Evolutionary conservation across 2,113 vertebrate genomes (phyloP).

Genomic region (Raphicerus campestris): DNA sequence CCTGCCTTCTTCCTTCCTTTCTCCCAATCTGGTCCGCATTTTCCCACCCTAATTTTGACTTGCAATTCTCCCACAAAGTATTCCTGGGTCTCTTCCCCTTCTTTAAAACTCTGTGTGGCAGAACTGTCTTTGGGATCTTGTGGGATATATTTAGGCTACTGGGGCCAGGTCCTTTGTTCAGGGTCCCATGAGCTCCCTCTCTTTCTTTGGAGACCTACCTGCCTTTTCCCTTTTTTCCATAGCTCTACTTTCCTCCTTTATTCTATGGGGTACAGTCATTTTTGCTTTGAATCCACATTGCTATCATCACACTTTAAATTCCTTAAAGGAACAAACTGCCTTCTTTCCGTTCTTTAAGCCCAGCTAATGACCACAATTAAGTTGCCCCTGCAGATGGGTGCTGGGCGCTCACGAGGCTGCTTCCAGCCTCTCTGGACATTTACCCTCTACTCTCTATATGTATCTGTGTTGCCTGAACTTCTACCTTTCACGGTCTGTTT

Average conservation of each 20-base stretch:
- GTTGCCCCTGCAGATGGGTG: background rate
- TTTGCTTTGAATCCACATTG: background rate
- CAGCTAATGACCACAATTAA: background rate
- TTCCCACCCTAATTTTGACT: background rate
- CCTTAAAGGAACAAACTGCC: background rate
- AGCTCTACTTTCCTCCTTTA: background rate
- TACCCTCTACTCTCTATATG: background rate
- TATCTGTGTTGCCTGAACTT: background rate
- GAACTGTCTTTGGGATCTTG: background rate
- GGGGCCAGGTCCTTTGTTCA: background rate
- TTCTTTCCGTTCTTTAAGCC: background rate
- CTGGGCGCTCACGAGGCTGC: background rate
- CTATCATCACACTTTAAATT: background rate
- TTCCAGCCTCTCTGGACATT: background rate
- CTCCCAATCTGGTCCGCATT: background rate
- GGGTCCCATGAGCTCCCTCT: background rate
- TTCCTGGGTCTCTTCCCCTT: background rate
- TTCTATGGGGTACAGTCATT: background rate
- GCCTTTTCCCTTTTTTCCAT: background rate
- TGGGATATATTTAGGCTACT: background rate
- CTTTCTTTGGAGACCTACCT: background rate
- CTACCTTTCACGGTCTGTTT: background rate
- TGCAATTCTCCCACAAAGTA: background rate
- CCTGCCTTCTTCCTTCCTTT: background rate
- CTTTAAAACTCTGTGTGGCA: background rate